Evolutionary conservation across 2,113 vertebrate species (phyloP).

Genomic region (Amphiprion percula): DNA sequence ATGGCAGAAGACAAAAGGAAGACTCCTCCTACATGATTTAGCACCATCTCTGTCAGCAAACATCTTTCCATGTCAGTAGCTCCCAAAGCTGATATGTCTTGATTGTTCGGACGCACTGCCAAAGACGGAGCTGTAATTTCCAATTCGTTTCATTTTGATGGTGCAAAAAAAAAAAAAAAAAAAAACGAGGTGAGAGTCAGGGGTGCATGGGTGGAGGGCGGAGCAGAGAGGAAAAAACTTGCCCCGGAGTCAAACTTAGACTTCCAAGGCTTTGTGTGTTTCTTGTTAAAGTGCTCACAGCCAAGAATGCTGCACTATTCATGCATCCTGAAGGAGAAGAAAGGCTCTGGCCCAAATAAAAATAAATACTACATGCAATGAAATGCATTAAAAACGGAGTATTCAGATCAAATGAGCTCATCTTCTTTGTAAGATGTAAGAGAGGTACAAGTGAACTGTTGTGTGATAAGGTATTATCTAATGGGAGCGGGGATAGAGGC

Average conservation of each 20-base stretch:
- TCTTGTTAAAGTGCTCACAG: slow-evolving; percentile 62
- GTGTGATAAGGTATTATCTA: slow-evolving; percentile 73
- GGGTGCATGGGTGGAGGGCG: slow-evolving; percentile 13
- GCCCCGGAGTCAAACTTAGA: slow-evolving; percentile 72
- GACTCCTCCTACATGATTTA: slow-evolving; percentile 78
- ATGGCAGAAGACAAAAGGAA: slow-evolving; percentile 53
- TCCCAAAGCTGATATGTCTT: slow-evolving; percentile 80
- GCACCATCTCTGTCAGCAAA: slow-evolving; percentile 76
- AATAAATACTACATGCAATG: slow-evolving; percentile 60
- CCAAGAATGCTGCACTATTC: slow-evolving; percentile 74
- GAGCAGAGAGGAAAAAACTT: slow-evolving; percentile 39
- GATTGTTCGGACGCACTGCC: slow-evolving; percentile 75
- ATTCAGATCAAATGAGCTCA: slow-evolving; percentile 76
- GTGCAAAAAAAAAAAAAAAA: slow-evolving; percentile 20
- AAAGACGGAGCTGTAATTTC: slow-evolving; percentile 81
- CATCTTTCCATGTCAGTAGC: slow-evolving; percentile 84
- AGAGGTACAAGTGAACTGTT: slow-evolving; percentile 77
- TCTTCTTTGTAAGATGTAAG: slow-evolving; percentile 56
- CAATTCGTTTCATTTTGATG: slow-evolving; percentile 75
- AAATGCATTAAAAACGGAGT: slow-evolving; percentile 58
- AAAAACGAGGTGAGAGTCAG: slow-evolving; percentile 36
- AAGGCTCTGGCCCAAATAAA: slow-evolving; percentile 69
- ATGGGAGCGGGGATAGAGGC: slow-evolving; percentile 62
- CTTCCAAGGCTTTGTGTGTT: slow-evolving; percentile 61
- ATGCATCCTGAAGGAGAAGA: slow-evolving; percentile 63